Percentiles rank a stretch among this genome's conserved stretches.
phyloP scores from a whole-genome alignment of 2,113 vertebrate genomes.

The Lepidiolamprologus cunningtoni region DNA sequence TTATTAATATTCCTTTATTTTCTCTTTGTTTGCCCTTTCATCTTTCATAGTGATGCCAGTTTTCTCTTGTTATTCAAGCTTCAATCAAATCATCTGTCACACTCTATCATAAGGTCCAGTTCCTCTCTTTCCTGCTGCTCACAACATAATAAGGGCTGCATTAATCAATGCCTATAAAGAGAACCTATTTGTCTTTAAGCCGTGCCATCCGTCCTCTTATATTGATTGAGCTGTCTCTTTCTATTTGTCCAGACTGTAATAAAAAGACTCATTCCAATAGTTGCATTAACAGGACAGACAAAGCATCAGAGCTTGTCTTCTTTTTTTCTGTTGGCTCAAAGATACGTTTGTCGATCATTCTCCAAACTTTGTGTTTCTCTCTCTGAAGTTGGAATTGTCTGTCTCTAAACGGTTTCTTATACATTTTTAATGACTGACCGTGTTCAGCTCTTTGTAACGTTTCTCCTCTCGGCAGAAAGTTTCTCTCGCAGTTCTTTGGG shows the following conservation, averaged over 20 bases:
- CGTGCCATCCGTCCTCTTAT: neutral
- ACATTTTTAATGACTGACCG: conserved; percentile 43
- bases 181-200: neutral
- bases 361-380: neutral
- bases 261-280: neutral
- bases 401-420: conserved; percentile 5
- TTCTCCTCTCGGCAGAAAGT: neutral
- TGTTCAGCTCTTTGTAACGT: neutral
- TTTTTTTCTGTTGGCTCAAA: neutral
- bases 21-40: neutral
- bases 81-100: neutral
- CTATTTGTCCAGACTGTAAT: neutral
- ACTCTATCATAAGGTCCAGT: neutral
- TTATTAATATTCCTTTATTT: neutral
- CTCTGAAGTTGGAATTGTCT: neutral
- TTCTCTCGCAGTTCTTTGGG: neutral
- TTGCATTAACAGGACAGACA: neutral
- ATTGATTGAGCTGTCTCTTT: neutral
- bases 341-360: conserved; percentile 3
- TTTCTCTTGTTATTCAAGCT: neutral
- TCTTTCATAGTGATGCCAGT: neutral
- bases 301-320: neutral
- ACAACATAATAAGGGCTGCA: neutral
- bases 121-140: neutral
- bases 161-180: neutral